phyloP scores from a whole-genome alignment of 2,797 vertebrate genomes.

The Parotocinclus haroldoi region DNA sequence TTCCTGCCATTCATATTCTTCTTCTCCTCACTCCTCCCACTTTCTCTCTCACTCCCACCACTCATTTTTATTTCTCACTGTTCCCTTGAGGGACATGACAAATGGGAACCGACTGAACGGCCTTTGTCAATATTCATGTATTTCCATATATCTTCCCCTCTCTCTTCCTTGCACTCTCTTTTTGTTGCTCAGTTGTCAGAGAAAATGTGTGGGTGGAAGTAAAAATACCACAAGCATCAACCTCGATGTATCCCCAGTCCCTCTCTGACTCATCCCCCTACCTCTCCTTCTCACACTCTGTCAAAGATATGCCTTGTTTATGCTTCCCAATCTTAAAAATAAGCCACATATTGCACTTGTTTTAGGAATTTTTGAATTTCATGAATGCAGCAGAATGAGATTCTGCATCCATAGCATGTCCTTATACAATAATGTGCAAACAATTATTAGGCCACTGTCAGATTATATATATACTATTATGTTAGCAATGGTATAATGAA shows the following conservation, averaged over 20 bases:
- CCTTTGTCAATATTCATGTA: conserved; percentile 4
- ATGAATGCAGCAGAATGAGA: conserved; percentile 13
- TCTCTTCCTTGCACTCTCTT: conserved; percentile 13
- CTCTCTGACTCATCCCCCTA: conserved; percentile 51
- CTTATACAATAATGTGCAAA: no score
- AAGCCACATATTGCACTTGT: neutral
- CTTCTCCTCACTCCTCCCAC: conserved; percentile 27
- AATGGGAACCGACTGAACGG: conserved; percentile 16
- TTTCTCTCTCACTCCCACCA: conserved; percentile 12
- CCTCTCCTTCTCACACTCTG: conserved; percentile 41
- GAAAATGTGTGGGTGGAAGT: conserved; percentile 52
- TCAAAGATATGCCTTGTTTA: conserved; percentile 44
- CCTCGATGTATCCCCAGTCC: conserved; percentile 49
- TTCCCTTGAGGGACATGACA: conserved; percentile 1
- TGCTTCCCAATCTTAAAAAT: conserved; percentile 17
- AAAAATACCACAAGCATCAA: conserved; percentile 56
- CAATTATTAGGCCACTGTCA: no score
- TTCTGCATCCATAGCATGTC: conserved; percentile 16
- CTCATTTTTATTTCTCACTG: conserved; percentile 7
- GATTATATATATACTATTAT: no score
- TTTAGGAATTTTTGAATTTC: conserved; percentile 31
- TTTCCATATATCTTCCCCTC: neutral
- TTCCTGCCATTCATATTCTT: conserved; percentile 42
- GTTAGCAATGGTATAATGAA: no score
- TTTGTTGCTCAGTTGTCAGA: conserved; percentile 45